These are phyloP conservation scores for Tridacna gigas DNA, from an alignment of 2,888 invertebrate species.

Conservation along the genomic window DNA sequence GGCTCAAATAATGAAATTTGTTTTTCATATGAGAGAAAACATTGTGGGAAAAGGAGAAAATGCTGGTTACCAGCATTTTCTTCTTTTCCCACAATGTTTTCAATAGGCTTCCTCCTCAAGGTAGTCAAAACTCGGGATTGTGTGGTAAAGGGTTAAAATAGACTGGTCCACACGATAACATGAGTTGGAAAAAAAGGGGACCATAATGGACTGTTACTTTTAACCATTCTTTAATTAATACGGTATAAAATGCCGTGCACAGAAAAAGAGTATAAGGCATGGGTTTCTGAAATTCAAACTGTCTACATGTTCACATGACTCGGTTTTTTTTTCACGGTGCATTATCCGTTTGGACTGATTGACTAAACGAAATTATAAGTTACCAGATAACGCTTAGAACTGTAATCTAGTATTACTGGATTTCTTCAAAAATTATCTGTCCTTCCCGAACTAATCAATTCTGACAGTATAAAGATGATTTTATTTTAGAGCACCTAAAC, in stretches of 20 bases:
- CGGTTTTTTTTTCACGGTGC: background rate
- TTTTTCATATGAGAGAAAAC: too few species aligned
- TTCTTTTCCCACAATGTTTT: background rate
- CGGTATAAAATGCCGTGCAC: background rate
- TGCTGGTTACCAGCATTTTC: background rate
- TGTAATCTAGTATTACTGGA: constrained; percentile 15
- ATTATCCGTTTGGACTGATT: constrained; percentile 14
- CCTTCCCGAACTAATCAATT: background rate
- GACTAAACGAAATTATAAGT: constrained; percentile 25
- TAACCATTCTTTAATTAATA: too few species aligned
- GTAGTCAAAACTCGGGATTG: background rate
- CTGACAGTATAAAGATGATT: too few species aligned
- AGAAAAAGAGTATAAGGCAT: too few species aligned
- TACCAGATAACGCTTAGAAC: background rate
- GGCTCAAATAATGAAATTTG: too few species aligned
- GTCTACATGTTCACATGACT: background rate
- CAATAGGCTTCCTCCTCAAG: background rate
- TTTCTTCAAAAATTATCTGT: background rate
- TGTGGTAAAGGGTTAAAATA: background rate
- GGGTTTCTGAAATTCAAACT: too few species aligned
- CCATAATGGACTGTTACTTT: too few species aligned
- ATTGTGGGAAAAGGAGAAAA: background rate
- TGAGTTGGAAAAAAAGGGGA: too few species aligned
- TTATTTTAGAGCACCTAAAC: too few species aligned
- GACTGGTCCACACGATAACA: too few species aligned